Base-by-base conservation (phyloP, 2,888 invertebrate genomes). In the Sylvicola cinctus region DNA sequence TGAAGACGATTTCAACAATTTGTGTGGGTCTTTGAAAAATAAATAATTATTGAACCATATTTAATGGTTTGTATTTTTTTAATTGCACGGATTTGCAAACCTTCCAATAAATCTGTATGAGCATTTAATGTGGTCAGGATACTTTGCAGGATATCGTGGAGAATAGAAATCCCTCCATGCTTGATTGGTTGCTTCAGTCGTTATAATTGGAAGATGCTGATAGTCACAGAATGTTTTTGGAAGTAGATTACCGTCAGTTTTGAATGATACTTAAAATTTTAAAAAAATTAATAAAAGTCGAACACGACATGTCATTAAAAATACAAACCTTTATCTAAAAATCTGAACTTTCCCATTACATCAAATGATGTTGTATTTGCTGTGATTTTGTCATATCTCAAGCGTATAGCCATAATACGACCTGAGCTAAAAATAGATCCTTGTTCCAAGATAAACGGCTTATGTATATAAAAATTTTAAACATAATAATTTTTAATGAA, bases 131-230 rank as follows among this genome's bases (percentile, higher is more conserved):
- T 88, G 84, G 55, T 79, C 80, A 14, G 93, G 91, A 59, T 95
- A 95, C 47, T 80, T 79, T 46, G 93, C 91, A 41, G 95, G 95
- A 65, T 91, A 95, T 38, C 83, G 75, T 1, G 93, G 93, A 35
- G 93, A 93, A 60, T 81, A 85, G 50, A 87, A 74, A 37, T 74
- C 71, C 36, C 85, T 83, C 54, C 77, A 73, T 13, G 39, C 30
- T 39, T 39, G 27, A 41, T 38, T n/a, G 41, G 35, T 35, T 42
- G 44, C 50, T n/a, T n/a, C n/a, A n/a, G n/a, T n/a, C n/a, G n/a
- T n/a, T n/a, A n/a, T n/a, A n/a, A n/a, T n/a, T n/a, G 80, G 76
- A 51, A 75, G 68, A 59, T 85, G 85, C 59, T 79, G 77, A 59
- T 74, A 80, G 59, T 87, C 84, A 54, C 87, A 87, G 61, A 73